Evolutionary conservation across 2,888 invertebrate species (phyloP), one percentile per base, ranked within the genome.

Genomic region (Amiota mariae): DNA sequence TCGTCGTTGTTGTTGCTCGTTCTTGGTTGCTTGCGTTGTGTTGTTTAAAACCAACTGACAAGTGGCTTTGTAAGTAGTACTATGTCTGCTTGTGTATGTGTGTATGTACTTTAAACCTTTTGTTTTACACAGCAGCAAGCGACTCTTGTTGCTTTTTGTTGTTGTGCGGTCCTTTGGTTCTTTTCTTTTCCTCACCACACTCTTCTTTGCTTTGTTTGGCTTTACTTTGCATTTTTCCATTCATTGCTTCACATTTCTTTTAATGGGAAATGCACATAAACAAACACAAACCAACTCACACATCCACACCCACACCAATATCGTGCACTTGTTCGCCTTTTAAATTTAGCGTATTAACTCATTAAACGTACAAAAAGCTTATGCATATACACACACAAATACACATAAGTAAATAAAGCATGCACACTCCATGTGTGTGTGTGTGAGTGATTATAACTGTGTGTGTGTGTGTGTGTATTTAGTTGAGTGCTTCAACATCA

Each of bases 301-400:
- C 54, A 54, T n/a, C n/a, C 54, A 56, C 56, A 56, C 56, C 13
- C 56, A 56, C 56, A 36, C 36, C 36, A 36, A 36, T 6, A 6
- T 6, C 6, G 2, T 36, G 36, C 87, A 84, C 87, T 85, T 85
- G 80, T 77, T 81, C 81, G 85, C 73, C 78, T 84, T 86, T 78
- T 71, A 84, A 84, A 84, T 86, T 78, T 79, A 76, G 75, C 83
- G 78, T 81, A 85, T 86, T 83, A 86, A 85, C 85, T 85, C 83
- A 86, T 83, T 86, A 82, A 83, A 85, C 78, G 77, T 78, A 79
- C 75, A 11, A 82, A 36, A 85, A 78, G 81, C 85, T 82, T 80
- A 86, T 84, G 84, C 20, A 81, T 77, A 73, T 82, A 86, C 84
- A 10, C 13, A 12, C 10, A 13, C 20, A 15, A 4, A 24, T 54